Evolutionary conservation across 2,113 vertebrate genomes (phyloP), one percentile per base, ranked within the genome.

Genomic region (Oxyruncus cristatus): DNA sequence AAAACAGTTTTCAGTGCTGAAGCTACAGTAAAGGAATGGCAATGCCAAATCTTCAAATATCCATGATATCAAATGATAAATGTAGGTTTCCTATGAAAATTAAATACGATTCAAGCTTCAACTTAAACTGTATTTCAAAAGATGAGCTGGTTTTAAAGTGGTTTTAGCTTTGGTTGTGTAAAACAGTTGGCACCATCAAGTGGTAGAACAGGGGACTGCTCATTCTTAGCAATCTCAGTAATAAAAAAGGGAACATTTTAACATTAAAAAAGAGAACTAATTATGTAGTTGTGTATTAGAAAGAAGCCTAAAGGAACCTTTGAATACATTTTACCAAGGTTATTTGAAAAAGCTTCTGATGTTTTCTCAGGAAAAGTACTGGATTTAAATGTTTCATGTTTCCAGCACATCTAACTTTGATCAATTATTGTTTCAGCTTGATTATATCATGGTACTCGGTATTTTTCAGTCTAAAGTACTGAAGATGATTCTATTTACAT

Each of bases 181-280:
- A 55, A 94, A 15, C 55, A 53, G 93, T 92, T 97, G 79, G 92
- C 63, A 86, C 96, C 96, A 76, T 88, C 98, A 96, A 85, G 97
- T 97, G 97, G 96, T 96, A 53, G 91, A 94, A 65, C 1, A 2
- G 26, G 71, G 58, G 42, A 97, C 46, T 94, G 87, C 94, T 79
- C 28, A 33, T 91, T 63, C 37, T 9, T 22, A 33, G n/a, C 33
- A 28, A 15, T 33, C 62, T 75, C 12, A 20, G 8, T 17, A 39
- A 41, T 68, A 35, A 37, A 58, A 58, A 73, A n/a, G 8, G 12
- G 28, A 41, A 15, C 26, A 52, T 52, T 52, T 52, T 9, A 52
- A 16, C 50, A 52, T 27, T 66, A 39, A 37, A 58, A 53, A 76
- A 37, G 10, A 13, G 26, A 41, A 15, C 23, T 5, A 46, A 13